A percentile compares a stretch with the other conserved stretches of the same genome.
Evolutionary conservation across 2,888 invertebrate species (phyloP).

Genomic region (Amphipoea oculea): DNA sequence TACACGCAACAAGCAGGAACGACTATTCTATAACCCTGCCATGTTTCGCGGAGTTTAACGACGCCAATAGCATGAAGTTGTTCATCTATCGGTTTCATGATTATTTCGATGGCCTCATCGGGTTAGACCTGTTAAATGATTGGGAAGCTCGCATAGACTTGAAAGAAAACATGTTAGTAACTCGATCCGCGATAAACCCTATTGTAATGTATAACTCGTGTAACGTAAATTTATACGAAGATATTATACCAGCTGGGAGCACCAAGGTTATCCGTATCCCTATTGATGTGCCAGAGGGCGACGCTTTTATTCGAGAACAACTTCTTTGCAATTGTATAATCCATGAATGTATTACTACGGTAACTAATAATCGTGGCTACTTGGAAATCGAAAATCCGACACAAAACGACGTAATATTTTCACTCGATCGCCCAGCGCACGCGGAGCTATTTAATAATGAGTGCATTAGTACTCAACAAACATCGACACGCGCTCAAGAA

Average conservation of each 20-base stretch:
- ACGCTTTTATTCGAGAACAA: background rate
- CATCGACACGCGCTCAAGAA: background rate
- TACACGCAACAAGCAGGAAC: no score
- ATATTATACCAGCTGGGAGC: background rate
- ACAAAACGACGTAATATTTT: constrained; percentile 11
- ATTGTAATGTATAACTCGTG: no score
- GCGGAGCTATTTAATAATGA: constrained; percentile 9
- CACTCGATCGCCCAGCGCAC: background rate
- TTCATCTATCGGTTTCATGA: no score
- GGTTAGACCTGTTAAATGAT: no score
- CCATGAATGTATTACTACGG: no score
- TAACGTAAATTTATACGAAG: constrained; percentile 1
- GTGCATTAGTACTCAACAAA: background rate
- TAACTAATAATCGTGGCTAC: background rate
- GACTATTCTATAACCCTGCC: no score
- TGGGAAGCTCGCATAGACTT: no score
- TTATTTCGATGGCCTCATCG: no score
- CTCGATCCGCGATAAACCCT: no score
- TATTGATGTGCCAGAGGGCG: background rate
- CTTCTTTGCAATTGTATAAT: background rate
- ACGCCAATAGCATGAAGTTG: no score
- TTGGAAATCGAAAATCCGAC: constrained; percentile 2
- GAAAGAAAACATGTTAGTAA: no score
- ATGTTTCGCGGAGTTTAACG: no score
- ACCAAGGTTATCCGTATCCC: background rate